Evolutionary conservation across 2,113 vertebrate species (phyloP).

Genomic region (Pampusana beccarii): DNA sequence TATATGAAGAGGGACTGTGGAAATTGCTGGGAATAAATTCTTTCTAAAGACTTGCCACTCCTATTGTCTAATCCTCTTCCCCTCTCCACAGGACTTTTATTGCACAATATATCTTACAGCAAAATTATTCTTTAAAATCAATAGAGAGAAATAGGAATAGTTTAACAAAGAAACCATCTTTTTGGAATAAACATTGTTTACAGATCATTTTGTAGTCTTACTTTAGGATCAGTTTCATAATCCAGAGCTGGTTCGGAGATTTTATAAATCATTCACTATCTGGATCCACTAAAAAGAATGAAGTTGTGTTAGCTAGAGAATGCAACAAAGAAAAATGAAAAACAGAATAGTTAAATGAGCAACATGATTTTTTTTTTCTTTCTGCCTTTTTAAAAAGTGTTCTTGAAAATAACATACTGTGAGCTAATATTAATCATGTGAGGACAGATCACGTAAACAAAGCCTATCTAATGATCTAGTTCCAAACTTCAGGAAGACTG

Average conservation of each 20-base stretch:
- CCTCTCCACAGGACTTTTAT: neutral
- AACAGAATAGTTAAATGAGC: conserved; percentile 38
- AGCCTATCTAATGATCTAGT: conserved; percentile 36
- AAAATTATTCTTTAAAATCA: conserved; percentile 15
- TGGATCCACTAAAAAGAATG: conserved; percentile 63
- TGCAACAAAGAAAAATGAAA: conserved; percentile 57
- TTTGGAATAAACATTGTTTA: neutral
- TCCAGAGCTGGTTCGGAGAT: conserved; percentile 40
- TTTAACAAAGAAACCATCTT: neutral
- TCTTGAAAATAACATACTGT: conserved; percentile 42
- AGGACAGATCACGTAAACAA: conserved; percentile 50
- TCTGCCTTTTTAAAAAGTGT: neutral
- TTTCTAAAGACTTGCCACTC: neutral
- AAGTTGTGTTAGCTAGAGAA: conserved; percentile 45
- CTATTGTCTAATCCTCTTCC: neutral
- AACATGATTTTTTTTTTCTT: conserved; percentile 1
- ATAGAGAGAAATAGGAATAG: neutral
- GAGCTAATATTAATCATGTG: conserved; percentile 50
- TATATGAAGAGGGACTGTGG: neutral
- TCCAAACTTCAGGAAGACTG: conserved; percentile 45
- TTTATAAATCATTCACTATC: conserved; percentile 65
- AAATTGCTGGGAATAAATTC: neutral
- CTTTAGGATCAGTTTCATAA: conserved; percentile 68
- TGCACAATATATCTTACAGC: neutral
- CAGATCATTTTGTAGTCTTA: neutral